phyloP scores from a whole-genome alignment of 1,140 invertebrate species.

The Drosophila truncata region DNA sequence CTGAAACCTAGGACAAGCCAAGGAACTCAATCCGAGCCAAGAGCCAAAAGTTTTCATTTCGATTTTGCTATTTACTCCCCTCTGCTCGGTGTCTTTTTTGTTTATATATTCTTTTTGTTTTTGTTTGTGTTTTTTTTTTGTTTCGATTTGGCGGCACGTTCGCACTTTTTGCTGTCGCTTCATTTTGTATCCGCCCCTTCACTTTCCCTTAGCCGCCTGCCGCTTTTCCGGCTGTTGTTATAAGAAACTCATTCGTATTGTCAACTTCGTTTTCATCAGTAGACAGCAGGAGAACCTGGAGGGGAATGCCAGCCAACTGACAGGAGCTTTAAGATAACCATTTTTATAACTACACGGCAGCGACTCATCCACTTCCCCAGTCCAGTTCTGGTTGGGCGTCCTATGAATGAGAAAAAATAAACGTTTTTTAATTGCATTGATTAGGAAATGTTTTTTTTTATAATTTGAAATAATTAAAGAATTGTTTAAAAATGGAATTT shows the following conservation, averaged over 20 bases:
- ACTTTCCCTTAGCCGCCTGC: conserved; percentile 14
- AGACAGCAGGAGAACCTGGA: conserved; percentile 46
- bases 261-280: conserved; percentile 83
- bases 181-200: conserved; percentile 32
- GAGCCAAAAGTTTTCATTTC: conserved; percentile 46
- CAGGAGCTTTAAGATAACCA: conserved; percentile 78
- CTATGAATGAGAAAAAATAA: conserved; percentile 6
- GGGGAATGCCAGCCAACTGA: conserved; percentile 54
- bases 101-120: conserved; percentile 41
- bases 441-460: not conserved
- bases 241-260: conserved; percentile 83
- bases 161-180: conserved; percentile 37
- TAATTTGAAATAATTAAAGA: not conserved
- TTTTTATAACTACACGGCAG: conserved; percentile 79
- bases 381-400: conserved; percentile 11
- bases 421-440: not conserved
- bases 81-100: conserved; percentile 35
- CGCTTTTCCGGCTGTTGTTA: conserved; percentile 60
- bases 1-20: conserved; percentile 29
- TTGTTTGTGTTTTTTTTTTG: conserved; percentile 41
- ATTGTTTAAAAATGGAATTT: not conserved
- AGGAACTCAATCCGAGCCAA: conserved; percentile 72
- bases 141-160: conserved; percentile 31
- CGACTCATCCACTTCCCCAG: conserved; percentile 24
- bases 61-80: conserved; percentile 21